Evolutionary conservation across 2,888 invertebrate species (phyloP), one percentile per base, ranked within the genome.

Genomic region (Eulithis testata): DNA sequence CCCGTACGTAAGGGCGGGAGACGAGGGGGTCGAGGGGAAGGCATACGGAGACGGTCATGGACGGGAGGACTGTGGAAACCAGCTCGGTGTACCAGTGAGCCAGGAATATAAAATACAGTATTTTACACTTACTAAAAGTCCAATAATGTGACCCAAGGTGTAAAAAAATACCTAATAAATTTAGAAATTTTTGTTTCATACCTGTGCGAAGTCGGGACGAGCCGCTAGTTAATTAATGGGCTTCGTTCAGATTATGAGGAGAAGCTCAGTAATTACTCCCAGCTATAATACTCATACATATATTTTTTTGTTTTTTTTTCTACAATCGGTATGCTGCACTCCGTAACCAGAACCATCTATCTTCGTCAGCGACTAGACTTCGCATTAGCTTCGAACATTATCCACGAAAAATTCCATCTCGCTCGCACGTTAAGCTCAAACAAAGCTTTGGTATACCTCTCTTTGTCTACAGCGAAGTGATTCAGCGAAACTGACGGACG

Each of bases 291-390:
- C 7, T 60, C 31, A 40, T 9, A 40, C 54, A 50, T 77, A 76
- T 21, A 78, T 77, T 75, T 72, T 78, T 77, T 73, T n/a, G n/a
- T 73, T 76, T 77, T 72, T 75, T 74, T 71, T 72, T 6, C 69
- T 73, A 21, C 71, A 65, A 68, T 69, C 72, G 73, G 75, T 72
- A 80, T 84, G 82, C 83, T 84, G 81, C 84, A 83, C 84, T 87
- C 87, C 81, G 85, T 87, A 80, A 87, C 84, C 85, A 86, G 75
- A 21, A 70, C 76, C 89, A 92, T 91, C 90, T 84, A 88, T 92
- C 92, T 91, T 92, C 91, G 86, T 92, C 92, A 89, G 71, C 84
- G 88, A 84, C 86, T 88, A 83, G 82, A 84, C 79, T 81, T 86
- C 61, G 60, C 88, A 89, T 91, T 88, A 89, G 82, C 69, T 84